These are phyloP conservation scores for Corythoichthys haematopterus DNA, from an alignment of 2,113 vertebrate species.

Conservation along the genomic window DNA sequence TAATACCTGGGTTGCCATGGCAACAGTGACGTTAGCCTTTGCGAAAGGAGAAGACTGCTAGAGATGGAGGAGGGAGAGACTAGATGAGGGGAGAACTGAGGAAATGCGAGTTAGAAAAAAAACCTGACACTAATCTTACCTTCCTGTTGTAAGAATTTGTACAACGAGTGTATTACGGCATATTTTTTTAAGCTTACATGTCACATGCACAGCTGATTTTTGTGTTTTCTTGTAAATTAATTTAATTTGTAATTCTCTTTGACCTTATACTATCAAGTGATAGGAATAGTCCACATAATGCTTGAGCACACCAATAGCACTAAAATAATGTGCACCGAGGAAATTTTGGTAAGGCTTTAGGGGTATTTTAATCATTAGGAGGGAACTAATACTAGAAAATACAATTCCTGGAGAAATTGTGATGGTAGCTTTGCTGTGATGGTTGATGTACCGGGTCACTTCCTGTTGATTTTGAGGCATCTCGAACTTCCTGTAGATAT, in stretches of 20 bases:
- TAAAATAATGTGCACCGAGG: neutral
- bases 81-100: constrained; percentile 29
- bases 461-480: no score
- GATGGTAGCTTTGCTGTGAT: no score
- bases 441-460: no score
- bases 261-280: neutral
- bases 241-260: constrained; percentile 10
- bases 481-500: no score
- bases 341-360: neutral
- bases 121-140: constrained; percentile 22
- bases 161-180: constrained; percentile 13
- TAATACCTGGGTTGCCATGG: constrained; percentile 69
- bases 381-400: no score
- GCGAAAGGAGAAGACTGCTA: constrained; percentile 42
- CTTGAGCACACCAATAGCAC: neutral
- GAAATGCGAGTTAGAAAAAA: constrained; percentile 25
- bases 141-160: constrained; percentile 22
- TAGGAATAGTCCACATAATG: neutral
- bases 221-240: constrained; percentile 10
- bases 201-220: constrained; percentile 12
- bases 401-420: no score
- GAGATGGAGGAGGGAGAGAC: constrained; percentile 50
- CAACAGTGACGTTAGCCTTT: constrained; percentile 66
- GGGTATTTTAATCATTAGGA: neutral
- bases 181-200: neutral